Base-by-base conservation (phyloP, 1,140 invertebrate species). In the Pogonognathellus flavescens region DNA sequence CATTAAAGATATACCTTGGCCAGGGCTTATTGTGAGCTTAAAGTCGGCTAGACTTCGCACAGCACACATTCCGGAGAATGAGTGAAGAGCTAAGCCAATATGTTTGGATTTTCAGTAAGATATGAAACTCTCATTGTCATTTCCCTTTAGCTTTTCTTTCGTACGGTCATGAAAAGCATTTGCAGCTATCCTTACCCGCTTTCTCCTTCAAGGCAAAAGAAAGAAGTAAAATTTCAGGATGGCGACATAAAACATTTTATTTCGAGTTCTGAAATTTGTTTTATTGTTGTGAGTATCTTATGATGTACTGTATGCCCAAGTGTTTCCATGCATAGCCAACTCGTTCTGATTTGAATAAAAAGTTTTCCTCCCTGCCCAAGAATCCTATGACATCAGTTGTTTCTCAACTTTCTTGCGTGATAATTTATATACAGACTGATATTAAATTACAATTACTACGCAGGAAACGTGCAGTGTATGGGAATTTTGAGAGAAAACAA, bases 161-260 rank as follows among this genome's bases (percentile, higher is more conserved):
- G 25, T 76, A 76, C n/a, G 41, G 31, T 31, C 70, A 76, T 76
- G 70, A 76, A 76, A 76, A 76, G n/a, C 70, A 76, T 76, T 76
- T 76, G 70, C 70, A 76, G 70, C 49, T 76, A 8, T 76, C 70
- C n/a, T 49, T 49, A 31, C 70, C 41, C 70, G 70, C 70, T 76
- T 31, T 50, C 31, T 76, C 70, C 14, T 50, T 50, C 70, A 76
- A 76, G 70, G 70, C 70, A 76, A 76, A n/a, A 76, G 70, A 50
- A 76, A 76, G 22, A 31, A 76, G 31, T 76, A 76, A 76, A 76
- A 76, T 49, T 76, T 50, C 70, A 50, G 70, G 70, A 76, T 76
- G 31, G 70, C 31, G n/a, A 76, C 70, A 76, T 76, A 76, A 76
- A 76, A 76, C 70, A 76, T 76, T 76, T 76, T 76, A 76, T 76